Conservation (phyloP, 30 jellyfish, hydroid and myxozoan species). For the Cassiopea xamachana region DNA sequence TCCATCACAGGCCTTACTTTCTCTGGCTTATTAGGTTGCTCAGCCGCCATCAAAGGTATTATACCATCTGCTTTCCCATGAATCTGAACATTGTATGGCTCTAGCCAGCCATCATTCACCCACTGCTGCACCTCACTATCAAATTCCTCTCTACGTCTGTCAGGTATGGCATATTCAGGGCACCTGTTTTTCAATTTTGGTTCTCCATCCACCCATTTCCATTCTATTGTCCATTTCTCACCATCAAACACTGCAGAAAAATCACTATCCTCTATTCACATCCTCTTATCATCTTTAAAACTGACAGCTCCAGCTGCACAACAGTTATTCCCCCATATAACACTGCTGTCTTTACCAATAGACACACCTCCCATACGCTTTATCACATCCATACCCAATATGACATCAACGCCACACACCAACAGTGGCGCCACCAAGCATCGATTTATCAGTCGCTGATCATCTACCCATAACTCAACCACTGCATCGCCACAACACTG, state of each 20-base stretch:
- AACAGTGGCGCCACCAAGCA: background rate
- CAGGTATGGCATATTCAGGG: background rate
- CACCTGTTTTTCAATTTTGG: background rate
- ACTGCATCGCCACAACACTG: slow-evolving; percentile 18
- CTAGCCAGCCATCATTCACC: background rate
- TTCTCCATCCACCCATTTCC: slow-evolving; percentile 31
- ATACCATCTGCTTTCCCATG: slow-evolving; percentile 1
- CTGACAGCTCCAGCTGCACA: background rate
- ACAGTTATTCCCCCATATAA: slow-evolving; percentile 1
- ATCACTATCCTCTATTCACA: slow-evolving; percentile 7
- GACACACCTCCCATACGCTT: slow-evolving; percentile 13
- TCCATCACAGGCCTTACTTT: slow-evolving; percentile 22
- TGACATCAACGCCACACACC: background rate
- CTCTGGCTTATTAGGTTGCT: background rate
- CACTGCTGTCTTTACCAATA: slow-evolving; percentile 4
- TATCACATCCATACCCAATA: background rate
- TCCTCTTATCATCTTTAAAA: background rate
- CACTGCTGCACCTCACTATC: background rate
- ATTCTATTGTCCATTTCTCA: slow-evolving; percentile 19
- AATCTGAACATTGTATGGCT: background rate
- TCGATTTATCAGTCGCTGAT: background rate
- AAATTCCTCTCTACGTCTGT: background rate
- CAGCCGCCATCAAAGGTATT: background rate
- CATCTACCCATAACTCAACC: background rate
- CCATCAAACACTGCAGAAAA: slow-evolving; percentile 14